Conservation (phyloP, 1,140 invertebrate genomes). For the Brachionus plicatilis region DNA sequence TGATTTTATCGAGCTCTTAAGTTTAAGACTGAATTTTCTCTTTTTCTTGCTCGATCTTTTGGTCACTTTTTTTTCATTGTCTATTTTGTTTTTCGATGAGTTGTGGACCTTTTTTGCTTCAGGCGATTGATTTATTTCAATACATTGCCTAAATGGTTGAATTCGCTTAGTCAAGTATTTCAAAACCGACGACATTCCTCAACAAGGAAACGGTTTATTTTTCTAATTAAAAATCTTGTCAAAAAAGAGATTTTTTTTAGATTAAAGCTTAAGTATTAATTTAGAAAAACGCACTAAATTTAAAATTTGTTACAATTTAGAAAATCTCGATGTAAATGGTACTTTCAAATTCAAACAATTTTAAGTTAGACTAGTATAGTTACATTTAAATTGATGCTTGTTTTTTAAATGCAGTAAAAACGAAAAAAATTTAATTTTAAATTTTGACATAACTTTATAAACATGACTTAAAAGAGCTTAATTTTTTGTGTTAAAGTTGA, state of each 20-base stretch:
- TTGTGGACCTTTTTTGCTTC: not conserved
- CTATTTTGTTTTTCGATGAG: not conserved
- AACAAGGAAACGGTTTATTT: not conserved
- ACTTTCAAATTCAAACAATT: not conserved
- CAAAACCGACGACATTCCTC: not conserved
- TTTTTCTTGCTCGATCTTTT: not conserved
- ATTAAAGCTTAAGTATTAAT: not conserved
- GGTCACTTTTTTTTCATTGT: not conserved
- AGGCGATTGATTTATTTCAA: not conserved
- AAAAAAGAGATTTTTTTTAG: not conserved
- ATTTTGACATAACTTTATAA: not conserved
- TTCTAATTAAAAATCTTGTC: not conserved
- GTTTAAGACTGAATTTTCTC: not conserved
- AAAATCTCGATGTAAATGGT: not conserved
- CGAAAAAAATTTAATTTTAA: not conserved
- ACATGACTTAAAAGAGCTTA: too few relatives aligned
- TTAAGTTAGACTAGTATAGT: not conserved
- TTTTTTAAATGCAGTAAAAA: not conserved
- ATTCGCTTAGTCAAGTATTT: not conserved
- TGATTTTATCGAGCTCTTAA: not conserved
- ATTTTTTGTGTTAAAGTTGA: too few relatives aligned
- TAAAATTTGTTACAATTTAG: not conserved
- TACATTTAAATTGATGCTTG: not conserved
- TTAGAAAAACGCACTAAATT: not conserved
- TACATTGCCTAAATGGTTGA: slow-evolving; percentile 13